Conservation (phyloP, 2,797 vertebrate genomes). For the Chelon auratus region DNA sequence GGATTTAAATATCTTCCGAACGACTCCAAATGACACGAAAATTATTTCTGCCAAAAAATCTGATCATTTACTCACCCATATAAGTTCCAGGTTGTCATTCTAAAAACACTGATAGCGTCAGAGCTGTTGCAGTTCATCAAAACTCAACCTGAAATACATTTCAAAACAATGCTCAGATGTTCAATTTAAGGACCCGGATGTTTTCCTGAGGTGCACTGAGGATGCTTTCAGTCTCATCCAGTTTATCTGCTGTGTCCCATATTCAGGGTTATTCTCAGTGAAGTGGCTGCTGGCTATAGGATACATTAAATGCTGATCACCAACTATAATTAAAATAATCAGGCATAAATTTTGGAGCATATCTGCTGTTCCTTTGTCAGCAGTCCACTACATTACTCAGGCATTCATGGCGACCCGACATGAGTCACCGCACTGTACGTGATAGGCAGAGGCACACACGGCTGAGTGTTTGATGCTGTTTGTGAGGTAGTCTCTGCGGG, state of each 20-base stretch:
- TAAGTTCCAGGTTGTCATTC: neutral
- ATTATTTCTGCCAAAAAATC: too few species aligned
- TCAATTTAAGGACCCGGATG: neutral
- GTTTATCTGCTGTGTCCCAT: neutral
- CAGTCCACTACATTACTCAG: constrained; percentile 45
- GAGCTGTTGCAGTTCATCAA: neutral
- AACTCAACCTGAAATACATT: neutral
- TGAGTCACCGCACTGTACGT: neutral
- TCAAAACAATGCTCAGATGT: too few species aligned
- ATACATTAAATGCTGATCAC: constrained; percentile 2
- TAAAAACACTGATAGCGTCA: neutral
- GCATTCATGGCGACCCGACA: neutral
- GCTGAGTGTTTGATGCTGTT: constrained; percentile 43
- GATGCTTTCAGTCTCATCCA: neutral
- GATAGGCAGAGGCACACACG: constrained; percentile 17
- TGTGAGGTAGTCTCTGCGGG: constrained; percentile 38
- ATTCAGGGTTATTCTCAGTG: neutral
- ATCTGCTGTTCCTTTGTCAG: constrained; percentile 12
- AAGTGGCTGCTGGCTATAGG: neutral
- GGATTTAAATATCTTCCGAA: too few species aligned
- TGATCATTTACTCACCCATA: too few species aligned
- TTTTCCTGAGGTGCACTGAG: too few species aligned
- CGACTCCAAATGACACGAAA: too few species aligned
- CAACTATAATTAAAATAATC: constrained; percentile 41
- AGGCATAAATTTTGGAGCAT: constrained; percentile 34